phyloP scores from a whole-genome alignment of 2,113 vertebrate species.

The Dinomys branickii region DNA sequence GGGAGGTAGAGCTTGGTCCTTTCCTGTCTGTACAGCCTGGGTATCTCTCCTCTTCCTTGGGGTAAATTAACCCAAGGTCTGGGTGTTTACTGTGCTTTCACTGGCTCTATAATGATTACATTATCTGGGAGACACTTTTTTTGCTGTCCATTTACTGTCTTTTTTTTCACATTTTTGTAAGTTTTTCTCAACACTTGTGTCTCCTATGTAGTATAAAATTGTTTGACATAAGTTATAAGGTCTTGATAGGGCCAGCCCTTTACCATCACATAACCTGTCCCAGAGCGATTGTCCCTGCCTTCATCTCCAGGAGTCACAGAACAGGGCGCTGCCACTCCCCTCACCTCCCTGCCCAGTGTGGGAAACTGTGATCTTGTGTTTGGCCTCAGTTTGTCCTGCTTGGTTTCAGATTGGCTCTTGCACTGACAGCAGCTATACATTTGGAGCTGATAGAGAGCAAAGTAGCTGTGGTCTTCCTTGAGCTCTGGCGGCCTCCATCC shows the following conservation, averaged over 20 bases:
- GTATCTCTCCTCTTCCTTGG: no score
- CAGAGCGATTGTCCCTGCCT: background rate
- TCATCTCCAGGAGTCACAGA: background rate
- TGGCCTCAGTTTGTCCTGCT: background rate
- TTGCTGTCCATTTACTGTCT: background rate
- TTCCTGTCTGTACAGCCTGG: background rate
- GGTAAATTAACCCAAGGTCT: background rate
- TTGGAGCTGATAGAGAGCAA: background rate
- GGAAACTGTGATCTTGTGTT: background rate
- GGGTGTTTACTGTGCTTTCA: constrained; percentile 46
- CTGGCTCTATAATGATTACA: constrained; percentile 74
- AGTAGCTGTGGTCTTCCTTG: background rate
- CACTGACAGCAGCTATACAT: rapidly evolving
- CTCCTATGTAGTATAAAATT: constrained; percentile 63
- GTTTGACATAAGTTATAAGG: background rate
- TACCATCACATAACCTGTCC: background rate
- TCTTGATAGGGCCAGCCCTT: background rate
- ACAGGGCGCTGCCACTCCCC: background rate
- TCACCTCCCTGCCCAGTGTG: background rate
- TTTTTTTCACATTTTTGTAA: constrained; percentile 70
- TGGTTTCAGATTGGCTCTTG: no score
- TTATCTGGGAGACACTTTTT: constrained; percentile 42
- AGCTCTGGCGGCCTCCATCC: background rate
- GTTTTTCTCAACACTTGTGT: constrained; percentile 33
- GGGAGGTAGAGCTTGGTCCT: constrained; percentile 61